phyloP scores from a whole-genome alignment of 1,140 invertebrate genomes.

The Campoletis sonorensis region DNA sequence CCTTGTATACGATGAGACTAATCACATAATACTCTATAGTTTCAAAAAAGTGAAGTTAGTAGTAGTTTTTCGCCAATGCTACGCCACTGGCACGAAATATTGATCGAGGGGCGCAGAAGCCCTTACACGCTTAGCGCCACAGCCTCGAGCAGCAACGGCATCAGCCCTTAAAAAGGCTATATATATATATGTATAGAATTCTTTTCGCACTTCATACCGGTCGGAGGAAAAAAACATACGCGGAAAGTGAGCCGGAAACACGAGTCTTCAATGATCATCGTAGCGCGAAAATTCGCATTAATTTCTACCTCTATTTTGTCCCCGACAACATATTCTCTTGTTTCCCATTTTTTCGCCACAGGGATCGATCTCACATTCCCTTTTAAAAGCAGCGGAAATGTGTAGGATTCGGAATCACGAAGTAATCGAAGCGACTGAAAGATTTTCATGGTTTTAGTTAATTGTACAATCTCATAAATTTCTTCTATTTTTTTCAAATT shows the following conservation, averaged over 20 bases:
- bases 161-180: slow-evolving; percentile 35
- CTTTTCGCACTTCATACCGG: slow-evolving; percentile 51
- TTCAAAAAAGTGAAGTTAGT: slow-evolving; percentile 48
- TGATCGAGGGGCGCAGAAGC: slow-evolving; percentile 65
- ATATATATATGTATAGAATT: slow-evolving; percentile 29
- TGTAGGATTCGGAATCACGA: not conserved
- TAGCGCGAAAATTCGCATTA: slow-evolving; percentile 45
- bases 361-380: slow-evolving; percentile 12
- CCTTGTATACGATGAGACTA: not conserved
- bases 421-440: not conserved
- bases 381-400: not conserved
- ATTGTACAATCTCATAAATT: no score
- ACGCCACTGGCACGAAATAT: slow-evolving; percentile 66
- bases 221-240: slow-evolving; percentile 12
- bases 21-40: slow-evolving; percentile 21
- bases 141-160: slow-evolving; percentile 42
- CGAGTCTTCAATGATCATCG: slow-evolving; percentile 27
- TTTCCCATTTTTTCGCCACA: not conserved
- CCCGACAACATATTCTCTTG: not conserved
- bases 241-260: slow-evolving; percentile 35
- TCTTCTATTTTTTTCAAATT: no score
- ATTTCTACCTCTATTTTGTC: slow-evolving; percentile 48
- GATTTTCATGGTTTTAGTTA: no score
- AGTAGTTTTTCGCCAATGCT: slow-evolving; percentile 64
- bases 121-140: slow-evolving; percentile 57